A percentile compares a stretch with the other conserved stretches of the same genome.
Conservation (phyloP, 2,888 invertebrate genomes). For the Pilophorus perplexus region DNA sequence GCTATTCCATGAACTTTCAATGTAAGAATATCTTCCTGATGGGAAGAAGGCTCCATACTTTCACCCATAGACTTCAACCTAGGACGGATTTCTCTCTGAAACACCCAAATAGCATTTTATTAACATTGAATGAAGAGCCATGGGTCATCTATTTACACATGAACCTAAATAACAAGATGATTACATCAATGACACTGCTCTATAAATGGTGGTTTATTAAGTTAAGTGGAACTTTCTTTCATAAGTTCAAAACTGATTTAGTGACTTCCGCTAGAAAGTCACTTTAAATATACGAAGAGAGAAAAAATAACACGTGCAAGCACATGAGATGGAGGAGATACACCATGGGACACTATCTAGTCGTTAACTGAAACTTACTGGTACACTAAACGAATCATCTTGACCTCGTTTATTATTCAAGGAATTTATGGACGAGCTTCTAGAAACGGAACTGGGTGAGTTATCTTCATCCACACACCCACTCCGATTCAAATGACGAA, state of each 20-base stretch:
- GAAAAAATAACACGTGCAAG: too few species aligned
- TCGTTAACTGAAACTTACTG: too few species aligned
- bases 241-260: too few species aligned
- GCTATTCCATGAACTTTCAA: slow-evolving; percentile 70
- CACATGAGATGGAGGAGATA: too few species aligned
- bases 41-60: slow-evolving; percentile 42
- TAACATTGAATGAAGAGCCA: too few species aligned
- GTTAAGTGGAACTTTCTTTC: too few species aligned
- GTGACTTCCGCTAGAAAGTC: too few species aligned
- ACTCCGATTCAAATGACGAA: slow-evolving; percentile 50
- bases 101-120: too few species aligned
- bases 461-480: slow-evolving; percentile 50
- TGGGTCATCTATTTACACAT: too few species aligned
- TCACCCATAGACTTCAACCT: slow-evolving; percentile 48
- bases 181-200: slow-evolving; percentile 19
- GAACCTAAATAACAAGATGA: slow-evolving; percentile 15
- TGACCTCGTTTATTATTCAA: slow-evolving; percentile 50
- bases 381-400: slow-evolving; percentile 36
- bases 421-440: slow-evolving; percentile 58
- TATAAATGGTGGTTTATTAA: too few species aligned
- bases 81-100: slow-evolving; percentile 46
- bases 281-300: too few species aligned
- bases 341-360: too few species aligned
- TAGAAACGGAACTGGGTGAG: slow-evolving; percentile 53
- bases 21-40: slow-evolving; percentile 62